Evolutionary conservation across 2,888 invertebrate species (phyloP).

Genomic region (Idaea dimidiata): DNA sequence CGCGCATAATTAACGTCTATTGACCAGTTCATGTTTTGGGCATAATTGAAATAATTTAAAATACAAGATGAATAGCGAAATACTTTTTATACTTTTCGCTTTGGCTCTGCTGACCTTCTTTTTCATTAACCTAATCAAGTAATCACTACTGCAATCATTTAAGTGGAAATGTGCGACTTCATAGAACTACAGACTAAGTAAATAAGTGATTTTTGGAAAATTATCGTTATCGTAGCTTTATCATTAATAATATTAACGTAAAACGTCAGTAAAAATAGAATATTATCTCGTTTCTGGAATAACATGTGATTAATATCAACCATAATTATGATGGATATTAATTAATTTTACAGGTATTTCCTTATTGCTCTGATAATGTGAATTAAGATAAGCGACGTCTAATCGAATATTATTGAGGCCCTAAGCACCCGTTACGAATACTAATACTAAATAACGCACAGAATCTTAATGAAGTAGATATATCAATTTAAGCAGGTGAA

Average conservation of each 20-base stretch:
- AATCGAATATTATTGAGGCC: background rate
- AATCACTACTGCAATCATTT: background rate
- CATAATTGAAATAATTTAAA: too few species aligned
- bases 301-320: background rate
- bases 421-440: background rate
- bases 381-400: background rate
- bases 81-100: too few species aligned
- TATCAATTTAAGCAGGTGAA: background rate
- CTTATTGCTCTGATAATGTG: background rate
- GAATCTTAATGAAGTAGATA: background rate
- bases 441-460: background rate
- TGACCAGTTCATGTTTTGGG: too few species aligned
- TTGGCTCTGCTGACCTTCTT: background rate
- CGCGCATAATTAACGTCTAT: too few species aligned
- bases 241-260: background rate
- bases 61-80: too few species aligned
- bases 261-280: background rate
- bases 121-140: background rate
- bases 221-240: background rate
- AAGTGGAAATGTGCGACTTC: background rate
- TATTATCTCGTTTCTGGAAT: background rate
- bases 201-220: background rate
- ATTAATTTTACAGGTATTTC: background rate
- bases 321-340: background rate
- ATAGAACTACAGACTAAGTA: background rate